Conservation (phyloP, 2,888 invertebrate genomes). For the Calliphora vomitoria region DNA sequence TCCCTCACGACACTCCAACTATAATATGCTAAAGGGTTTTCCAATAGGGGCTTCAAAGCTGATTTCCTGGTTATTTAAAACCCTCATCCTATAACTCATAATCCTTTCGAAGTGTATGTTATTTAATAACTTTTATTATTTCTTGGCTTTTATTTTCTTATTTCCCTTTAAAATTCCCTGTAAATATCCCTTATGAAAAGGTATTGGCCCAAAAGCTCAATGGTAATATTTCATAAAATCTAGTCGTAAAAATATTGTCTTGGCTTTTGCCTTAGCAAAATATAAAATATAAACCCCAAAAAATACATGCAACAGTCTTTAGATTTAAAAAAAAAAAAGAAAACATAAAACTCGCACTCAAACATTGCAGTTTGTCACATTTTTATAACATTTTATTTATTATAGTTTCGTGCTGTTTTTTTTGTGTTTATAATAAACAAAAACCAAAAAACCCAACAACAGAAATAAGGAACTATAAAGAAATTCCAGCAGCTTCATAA, state of each 20-base stretch:
- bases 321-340: neutral
- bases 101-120: too few relatives aligned
- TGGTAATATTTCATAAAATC: constrained; percentile 65
- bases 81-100: too few relatives aligned
- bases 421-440: constrained; percentile 12
- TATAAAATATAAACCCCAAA: constrained; percentile 20
- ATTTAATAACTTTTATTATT: neutral
- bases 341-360: constrained; percentile 51
- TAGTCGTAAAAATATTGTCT: constrained; percentile 60
- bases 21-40: too few relatives aligned
- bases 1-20: too few relatives aligned
- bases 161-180: neutral
- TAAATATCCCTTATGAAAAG: constrained; percentile 10
- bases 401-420: constrained; percentile 42
- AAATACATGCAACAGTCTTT: constrained; percentile 65
- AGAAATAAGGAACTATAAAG: constrained; percentile 22
- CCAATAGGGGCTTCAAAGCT: too few relatives aligned
- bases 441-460: neutral
- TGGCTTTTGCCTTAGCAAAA: constrained; percentile 10
- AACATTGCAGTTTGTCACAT: constrained; percentile 69
- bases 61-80: too few relatives aligned
- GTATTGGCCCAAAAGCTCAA: constrained; percentile 18
- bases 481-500: constrained; percentile 36
- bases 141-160: neutral
- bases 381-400: constrained; percentile 73